phyloP scores from a whole-genome alignment of 2,888 invertebrate genomes.

The Agrotis ipsilon region DNA sequence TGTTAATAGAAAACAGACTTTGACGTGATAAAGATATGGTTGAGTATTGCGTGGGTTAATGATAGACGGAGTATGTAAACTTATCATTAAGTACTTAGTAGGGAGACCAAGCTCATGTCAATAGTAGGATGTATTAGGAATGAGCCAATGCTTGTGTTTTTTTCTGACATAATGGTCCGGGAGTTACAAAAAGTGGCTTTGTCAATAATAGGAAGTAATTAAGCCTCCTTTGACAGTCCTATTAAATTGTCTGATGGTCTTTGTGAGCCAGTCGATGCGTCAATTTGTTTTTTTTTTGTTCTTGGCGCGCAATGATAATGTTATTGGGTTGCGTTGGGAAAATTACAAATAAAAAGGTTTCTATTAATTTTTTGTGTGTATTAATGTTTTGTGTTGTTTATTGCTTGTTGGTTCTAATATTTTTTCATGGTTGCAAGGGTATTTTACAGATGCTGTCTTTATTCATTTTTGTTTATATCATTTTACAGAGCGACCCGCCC shows the following conservation, averaged over 20 bases:
- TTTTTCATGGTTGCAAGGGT: neutral
- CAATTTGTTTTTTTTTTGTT: slow-evolving; percentile 62
- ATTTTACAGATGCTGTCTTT: neutral
- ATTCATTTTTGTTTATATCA: no score
- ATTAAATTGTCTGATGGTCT: slow-evolving; percentile 79
- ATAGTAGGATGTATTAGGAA: slow-evolving; percentile 40
- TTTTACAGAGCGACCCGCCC: no score
- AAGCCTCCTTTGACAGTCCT: slow-evolving; percentile 81
- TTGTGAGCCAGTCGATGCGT: slow-evolving; percentile 73
- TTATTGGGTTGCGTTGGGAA: slow-evolving; percentile 35
- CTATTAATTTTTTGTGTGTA: slow-evolving; percentile 36
- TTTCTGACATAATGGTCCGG: slow-evolving; percentile 74
- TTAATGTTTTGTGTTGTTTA: neutral
- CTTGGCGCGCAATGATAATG: slow-evolving; percentile 41
- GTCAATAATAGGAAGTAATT: slow-evolving; percentile 90
- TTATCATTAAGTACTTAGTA: slow-evolving; percentile 26
- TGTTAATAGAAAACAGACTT: slow-evolving; percentile 10
- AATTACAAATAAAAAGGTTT: slow-evolving; percentile 33
- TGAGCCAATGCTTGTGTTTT: slow-evolving; percentile 59
- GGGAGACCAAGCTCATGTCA: slow-evolving; percentile 13
- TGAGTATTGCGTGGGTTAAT: slow-evolving; percentile 14
- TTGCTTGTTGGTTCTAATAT: neutral
- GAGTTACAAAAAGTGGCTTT: slow-evolving; percentile 80
- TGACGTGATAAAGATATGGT: neutral
- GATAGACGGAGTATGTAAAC: slow-evolving; percentile 44